Evolutionary conservation across 2,113 vertebrate genomes (phyloP).

Genomic region (Eidolon helvum): DNA sequence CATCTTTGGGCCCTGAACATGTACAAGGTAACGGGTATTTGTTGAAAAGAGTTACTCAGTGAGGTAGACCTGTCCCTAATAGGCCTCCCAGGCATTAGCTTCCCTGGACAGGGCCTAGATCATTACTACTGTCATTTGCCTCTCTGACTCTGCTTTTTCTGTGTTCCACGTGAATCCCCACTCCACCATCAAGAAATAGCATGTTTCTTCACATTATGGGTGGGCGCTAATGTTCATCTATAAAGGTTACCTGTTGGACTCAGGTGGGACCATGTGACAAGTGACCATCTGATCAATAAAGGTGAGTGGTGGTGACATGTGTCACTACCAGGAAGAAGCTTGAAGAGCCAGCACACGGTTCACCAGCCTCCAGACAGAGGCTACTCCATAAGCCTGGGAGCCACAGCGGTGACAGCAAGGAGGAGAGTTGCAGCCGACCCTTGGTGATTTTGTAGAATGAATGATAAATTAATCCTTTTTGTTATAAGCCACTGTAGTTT

Average conservation of each 20-base stretch:
- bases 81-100: neutral
- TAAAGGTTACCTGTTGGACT: neutral
- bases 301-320: neutral
- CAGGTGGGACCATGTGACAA: neutral
- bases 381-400: neutral
- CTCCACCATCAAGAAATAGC: neutral
- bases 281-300: neutral
- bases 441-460: neutral
- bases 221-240: neutral
- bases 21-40: neutral
- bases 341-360: neutral
- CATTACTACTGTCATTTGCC: neutral
- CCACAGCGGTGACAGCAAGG: neutral
- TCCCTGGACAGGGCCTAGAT: neutral
- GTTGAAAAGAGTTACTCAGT: neutral
- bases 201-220: neutral
- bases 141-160: neutral
- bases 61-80: neutral
- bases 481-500: neutral
- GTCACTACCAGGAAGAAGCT: neutral
- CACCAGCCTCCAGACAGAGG: neutral
- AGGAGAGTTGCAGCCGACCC: neutral
- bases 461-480: neutral
- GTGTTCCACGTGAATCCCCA: neutral
- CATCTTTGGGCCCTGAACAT: neutral